Evolutionary conservation across 23 tunicate species (phyloP).

Genomic region (Clavelina lepadiformis): DNA sequence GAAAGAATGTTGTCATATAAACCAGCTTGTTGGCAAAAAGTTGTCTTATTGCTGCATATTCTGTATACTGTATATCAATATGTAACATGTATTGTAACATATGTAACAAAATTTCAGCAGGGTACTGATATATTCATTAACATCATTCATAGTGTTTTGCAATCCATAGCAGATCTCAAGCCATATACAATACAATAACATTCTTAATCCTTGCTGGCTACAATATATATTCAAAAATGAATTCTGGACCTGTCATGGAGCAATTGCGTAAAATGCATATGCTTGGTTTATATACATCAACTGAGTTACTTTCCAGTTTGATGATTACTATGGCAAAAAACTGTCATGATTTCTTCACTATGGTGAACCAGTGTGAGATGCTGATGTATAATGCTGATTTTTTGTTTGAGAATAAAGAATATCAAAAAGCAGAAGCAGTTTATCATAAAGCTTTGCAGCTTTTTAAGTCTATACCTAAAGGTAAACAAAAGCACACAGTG

Average conservation of each 20-base stretch:
- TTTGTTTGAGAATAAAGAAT: constrained; percentile 41
- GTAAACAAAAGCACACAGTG: constrained; percentile 12
- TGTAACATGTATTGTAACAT: too few relatives aligned
- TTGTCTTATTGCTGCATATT: too few relatives aligned
- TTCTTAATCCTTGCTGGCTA: too few relatives aligned
- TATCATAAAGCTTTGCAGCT: constrained; percentile 42
- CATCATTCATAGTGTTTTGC: too few relatives aligned
- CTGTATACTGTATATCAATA: too few relatives aligned
- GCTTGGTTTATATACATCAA: constrained; percentile 9
- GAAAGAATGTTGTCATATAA: too few relatives aligned
- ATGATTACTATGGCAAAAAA: constrained; percentile 26
- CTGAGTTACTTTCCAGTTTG: constrained; percentile 11
- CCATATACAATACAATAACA: too few relatives aligned
- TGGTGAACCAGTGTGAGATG: constrained; percentile 51
- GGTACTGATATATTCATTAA: too few relatives aligned
- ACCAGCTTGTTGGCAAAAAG: too few relatives aligned
- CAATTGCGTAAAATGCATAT: constrained; percentile 27
- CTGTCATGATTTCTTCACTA: constrained; percentile 10
- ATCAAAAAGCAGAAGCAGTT: constrained; percentile 33
- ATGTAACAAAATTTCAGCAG: too few relatives aligned
- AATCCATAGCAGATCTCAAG: too few relatives aligned
- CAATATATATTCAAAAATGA: too few relatives aligned
- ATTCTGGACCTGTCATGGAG: constrained; percentile 20
- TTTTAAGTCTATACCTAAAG: constrained; percentile 36
- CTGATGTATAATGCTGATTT: constrained; percentile 37